Percentiles rank a stretch among this genome's conserved stretches.
These are phyloP conservation scores for Spea hammondii DNA, from an alignment of 2,797 vertebrate species.

Conservation along the genomic window DNA sequence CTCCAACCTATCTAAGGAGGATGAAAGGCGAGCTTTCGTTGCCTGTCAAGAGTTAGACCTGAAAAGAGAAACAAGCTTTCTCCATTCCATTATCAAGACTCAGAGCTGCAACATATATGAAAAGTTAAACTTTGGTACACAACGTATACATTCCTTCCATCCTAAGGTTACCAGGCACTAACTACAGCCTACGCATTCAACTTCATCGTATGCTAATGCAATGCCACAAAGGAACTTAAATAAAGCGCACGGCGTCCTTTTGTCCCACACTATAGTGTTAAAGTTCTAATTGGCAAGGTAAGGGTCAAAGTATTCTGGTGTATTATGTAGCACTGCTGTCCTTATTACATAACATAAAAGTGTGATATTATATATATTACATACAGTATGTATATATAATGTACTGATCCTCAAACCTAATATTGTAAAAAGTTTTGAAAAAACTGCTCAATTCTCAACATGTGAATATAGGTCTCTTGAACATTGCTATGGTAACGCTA, in stretches of 20 bases:
- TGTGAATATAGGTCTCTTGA: no score
- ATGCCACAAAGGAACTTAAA: slow-evolving; percentile 22
- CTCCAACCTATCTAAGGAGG: slow-evolving; percentile 59
- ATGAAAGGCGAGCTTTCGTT: slow-evolving; percentile 58
- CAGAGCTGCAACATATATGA: slow-evolving; percentile 55
- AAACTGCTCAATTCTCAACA: no score
- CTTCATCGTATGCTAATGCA: slow-evolving; percentile 6
- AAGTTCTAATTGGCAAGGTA: no score
- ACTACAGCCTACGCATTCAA: background rate
- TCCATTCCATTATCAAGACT: background rate
- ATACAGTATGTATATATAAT: no score
- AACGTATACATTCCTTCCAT: slow-evolving; percentile 60
- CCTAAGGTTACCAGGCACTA: slow-evolving; percentile 54
- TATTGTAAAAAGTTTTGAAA: no score
- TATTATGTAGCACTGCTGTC: no score
- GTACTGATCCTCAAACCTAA: no score
- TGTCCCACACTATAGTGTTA: background rate
- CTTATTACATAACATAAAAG: no score
- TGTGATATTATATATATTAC: no score
- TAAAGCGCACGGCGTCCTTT: background rate
- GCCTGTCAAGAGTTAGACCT: slow-evolving; percentile 54
- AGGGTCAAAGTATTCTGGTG: no score
- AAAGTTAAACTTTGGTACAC: slow-evolving; percentile 63
- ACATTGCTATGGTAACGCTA: no score
- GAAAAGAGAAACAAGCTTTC: slow-evolving; percentile 42